Percentiles rank a stretch among this genome's conserved stretches.
phyloP scores from a whole-genome alignment of 2,888 invertebrate species.

The Keiferia lycopersicella region DNA sequence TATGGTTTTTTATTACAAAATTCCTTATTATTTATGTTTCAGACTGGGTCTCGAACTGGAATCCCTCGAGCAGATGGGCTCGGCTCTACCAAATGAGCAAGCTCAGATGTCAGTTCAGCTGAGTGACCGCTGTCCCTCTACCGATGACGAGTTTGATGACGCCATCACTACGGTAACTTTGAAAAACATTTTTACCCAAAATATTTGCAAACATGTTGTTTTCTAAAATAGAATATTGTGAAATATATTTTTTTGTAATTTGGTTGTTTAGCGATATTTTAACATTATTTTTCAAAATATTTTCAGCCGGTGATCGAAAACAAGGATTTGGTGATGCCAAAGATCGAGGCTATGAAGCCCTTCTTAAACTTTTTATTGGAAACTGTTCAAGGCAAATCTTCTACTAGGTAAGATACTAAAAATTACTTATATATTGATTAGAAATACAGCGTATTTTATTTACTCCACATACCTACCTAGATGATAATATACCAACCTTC shows the following conservation, averaged over 20 bases:
- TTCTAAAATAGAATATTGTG: too few relatives aligned
- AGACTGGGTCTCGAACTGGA: constrained; percentile 61
- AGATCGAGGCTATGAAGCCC: constrained; percentile 52
- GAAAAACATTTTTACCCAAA: too few relatives aligned
- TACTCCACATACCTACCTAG: too few relatives aligned
- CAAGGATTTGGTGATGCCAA: constrained; percentile 64
- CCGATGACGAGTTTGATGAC: constrained; percentile 78
- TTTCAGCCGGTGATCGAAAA: constrained; percentile 75
- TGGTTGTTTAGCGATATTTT: too few relatives aligned
- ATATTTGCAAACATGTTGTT: too few relatives aligned
- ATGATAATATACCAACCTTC: background rate
- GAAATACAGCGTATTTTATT: too few relatives aligned
- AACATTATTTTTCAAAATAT: too few relatives aligned
- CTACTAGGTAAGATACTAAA: constrained; percentile 45
- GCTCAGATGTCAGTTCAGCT: constrained; percentile 32
- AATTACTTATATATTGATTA: too few relatives aligned
- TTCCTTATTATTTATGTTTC: constrained; percentile 9
- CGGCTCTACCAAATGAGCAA: constrained; percentile 51
- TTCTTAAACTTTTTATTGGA: constrained; percentile 64
- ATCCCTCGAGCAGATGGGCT: constrained; percentile 54
- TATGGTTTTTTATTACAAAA: background rate
- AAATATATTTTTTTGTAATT: background rate
- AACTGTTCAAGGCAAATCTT: constrained; percentile 61
- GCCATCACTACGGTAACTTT: background rate
- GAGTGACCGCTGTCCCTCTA: constrained; percentile 62